Evolutionary conservation across 1,140 invertebrate genomes (phyloP).

Genomic region (Drosophila sechellia): DNA sequence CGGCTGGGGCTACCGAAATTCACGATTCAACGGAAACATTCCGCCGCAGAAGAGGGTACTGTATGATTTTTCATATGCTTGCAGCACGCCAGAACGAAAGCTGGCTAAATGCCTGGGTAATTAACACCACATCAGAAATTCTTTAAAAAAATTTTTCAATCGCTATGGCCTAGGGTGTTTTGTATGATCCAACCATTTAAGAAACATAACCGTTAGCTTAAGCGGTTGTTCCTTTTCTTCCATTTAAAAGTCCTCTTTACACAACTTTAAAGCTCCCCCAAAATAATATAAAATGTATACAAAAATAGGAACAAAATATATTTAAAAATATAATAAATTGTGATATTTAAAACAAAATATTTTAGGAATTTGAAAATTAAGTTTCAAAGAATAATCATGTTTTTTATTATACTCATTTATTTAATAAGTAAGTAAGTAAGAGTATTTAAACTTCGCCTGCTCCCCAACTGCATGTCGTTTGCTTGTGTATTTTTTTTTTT

Average conservation of each 20-base stretch:
- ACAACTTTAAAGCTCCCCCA: background rate
- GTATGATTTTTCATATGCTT: slow-evolving; percentile 18
- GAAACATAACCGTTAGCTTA: background rate
- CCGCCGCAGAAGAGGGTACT: slow-evolving; percentile 16
- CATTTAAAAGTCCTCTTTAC: background rate
- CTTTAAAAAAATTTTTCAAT: background rate
- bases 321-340: background rate
- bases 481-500: slow-evolving; percentile 15
- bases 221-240: background rate
- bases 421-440: background rate
- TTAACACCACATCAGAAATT: slow-evolving; percentile 1
- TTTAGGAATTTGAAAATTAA: too few species aligned
- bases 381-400: too few species aligned
- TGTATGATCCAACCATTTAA: background rate
- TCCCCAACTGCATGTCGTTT: background rate
- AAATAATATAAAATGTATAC: background rate
- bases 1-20: slow-evolving; percentile 26
- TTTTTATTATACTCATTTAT: too few species aligned
- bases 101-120: background rate
- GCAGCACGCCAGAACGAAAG: background rate
- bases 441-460: slow-evolving; percentile 13
- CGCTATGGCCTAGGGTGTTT: background rate
- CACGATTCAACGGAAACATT: slow-evolving; percentile 6
- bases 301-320: background rate
- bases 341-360: too few species aligned